Evolutionary conservation across 1,140 invertebrate genomes (phyloP).

Genomic region (Conopomorpha cramerella): DNA sequence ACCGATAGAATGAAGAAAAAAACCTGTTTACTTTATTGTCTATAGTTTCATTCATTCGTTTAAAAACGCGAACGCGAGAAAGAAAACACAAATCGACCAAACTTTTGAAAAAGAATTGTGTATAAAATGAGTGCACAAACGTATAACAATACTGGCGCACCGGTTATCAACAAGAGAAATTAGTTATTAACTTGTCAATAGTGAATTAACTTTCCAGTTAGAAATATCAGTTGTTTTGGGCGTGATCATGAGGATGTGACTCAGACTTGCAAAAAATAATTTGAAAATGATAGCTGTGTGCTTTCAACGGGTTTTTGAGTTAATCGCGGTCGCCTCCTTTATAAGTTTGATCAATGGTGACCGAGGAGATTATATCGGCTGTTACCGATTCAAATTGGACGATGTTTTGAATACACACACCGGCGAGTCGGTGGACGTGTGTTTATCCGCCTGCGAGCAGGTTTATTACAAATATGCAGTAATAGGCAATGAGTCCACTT

Average conservation of each 20-base stretch:
- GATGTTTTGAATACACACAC: constrained; percentile 41
- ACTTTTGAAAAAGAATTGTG: too few relatives aligned
- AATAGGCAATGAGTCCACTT: constrained; percentile 45
- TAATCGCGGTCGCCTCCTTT: constrained; percentile 12
- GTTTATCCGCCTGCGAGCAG: constrained; percentile 45
- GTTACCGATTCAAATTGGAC: constrained; percentile 26
- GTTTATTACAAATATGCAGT: constrained; percentile 48
- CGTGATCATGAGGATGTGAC: constrained; percentile 23
- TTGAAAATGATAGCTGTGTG: constrained; percentile 12
- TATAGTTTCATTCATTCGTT: too few relatives aligned
- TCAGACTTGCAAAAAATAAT: constrained; percentile 30
- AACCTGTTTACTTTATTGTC: too few relatives aligned
- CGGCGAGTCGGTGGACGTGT: constrained; percentile 46
- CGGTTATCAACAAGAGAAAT: too few relatives aligned
- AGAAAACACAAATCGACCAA: too few relatives aligned
- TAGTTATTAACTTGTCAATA: too few relatives aligned
- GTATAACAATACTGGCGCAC: too few relatives aligned
- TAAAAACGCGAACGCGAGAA: too few relatives aligned
- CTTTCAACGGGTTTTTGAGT: constrained; percentile 10
- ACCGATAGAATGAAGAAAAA: too few relatives aligned
- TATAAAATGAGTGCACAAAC: too few relatives aligned
- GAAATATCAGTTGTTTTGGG: too few relatives aligned
- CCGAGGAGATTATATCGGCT: constrained; percentile 43
- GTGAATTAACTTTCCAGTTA: too few relatives aligned
- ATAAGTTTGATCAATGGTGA: constrained; percentile 13